Evolutionary conservation across 1,140 invertebrate species (phyloP), one percentile per base, ranked within the genome.

Genomic region (Dufourea novaeangliae): DNA sequence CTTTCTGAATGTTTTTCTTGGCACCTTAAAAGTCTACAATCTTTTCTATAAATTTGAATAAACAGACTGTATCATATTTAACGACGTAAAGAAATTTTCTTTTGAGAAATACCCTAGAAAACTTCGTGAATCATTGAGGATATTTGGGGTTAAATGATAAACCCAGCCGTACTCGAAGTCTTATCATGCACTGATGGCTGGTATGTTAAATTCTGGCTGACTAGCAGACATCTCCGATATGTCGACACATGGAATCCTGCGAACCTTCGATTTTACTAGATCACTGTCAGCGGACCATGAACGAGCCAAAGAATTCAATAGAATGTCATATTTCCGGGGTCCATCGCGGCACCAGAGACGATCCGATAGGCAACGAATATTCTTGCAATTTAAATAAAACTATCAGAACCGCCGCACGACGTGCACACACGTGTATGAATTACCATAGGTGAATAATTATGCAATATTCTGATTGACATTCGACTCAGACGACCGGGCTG

Each of bases 221-320:
- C 12, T 12, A 8, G 41, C 32, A 29, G 29, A 46, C 20, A 46
- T 59, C 5, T 29, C 37, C 14, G 14, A 61, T 57, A 62, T 37
- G 22, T 22, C 41, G 41, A 68, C 61, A 50, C 37, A 54, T 7
- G 39, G 11, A 61, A 70, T 61, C 50, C 41, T 14, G 37, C 4
- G 32, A 46, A 22, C 66, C 50, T 29, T 3, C 37, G 52, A 57
- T 70, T 76, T 37, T 46, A 50, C 66, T 27, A 44, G 39, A 61
- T 12, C 37, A 69, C 64, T 22, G 64, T 44, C 73, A 52, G 5
- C 3, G 41, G 12, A 22, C 25, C 66, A 25, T 69, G 27, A 57
- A 57, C 52, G 52, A 20, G 52, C 32, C 25, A 56, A 71, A 32
- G 44, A 41, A 71, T 71, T 77, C 41, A 44, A 77, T 62, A 62